phyloP scores from a whole-genome alignment of 2,888 invertebrate genomes.

The Odontocolon sp. region DNA sequence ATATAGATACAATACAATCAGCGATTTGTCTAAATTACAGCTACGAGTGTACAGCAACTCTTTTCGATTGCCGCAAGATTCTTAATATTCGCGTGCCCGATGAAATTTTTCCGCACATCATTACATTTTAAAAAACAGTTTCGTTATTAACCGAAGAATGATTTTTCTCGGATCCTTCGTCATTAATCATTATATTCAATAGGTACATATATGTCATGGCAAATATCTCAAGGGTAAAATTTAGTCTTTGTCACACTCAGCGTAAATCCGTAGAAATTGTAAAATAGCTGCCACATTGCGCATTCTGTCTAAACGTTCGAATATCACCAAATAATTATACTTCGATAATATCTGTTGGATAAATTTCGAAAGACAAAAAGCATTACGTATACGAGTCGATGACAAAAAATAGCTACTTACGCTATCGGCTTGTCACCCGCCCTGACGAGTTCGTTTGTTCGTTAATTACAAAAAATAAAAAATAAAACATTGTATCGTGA shows the following conservation, averaged over 20 bases:
- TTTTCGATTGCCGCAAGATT: conserved; percentile 18
- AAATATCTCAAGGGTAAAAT: conserved; percentile 35
- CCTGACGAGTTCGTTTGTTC: conserved; percentile 17
- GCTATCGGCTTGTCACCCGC: conserved; percentile 47
- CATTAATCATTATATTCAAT: conserved; percentile 42
- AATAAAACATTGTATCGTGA: too few relatives aligned
- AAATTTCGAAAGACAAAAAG: conserved; percentile 47
- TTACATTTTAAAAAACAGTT: conserved; percentile 46
- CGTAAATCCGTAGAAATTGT: conserved; percentile 66
- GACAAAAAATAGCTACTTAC: conserved; percentile 55
- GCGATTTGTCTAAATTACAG: conserved; percentile 72
- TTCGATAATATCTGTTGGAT: conserved; percentile 47
- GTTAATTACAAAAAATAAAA: too few relatives aligned
- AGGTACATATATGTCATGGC: conserved; percentile 13
- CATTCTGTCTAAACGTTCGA: conserved; percentile 48
- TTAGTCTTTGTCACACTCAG: neutral
- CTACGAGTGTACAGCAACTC: conserved; percentile 74
- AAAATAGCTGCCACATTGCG: conserved; percentile 74
- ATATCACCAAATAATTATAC: conserved; percentile 54
- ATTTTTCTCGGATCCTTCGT: conserved; percentile 55
- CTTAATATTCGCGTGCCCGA: neutral
- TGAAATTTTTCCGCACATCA: conserved; percentile 57
- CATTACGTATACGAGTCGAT: conserved; percentile 55
- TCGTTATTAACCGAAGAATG: conserved; percentile 53
- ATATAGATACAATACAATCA: conserved; percentile 45